phyloP scores from a whole-genome alignment of 2,888 invertebrate genomes.

The Tinea pellionella region DNA sequence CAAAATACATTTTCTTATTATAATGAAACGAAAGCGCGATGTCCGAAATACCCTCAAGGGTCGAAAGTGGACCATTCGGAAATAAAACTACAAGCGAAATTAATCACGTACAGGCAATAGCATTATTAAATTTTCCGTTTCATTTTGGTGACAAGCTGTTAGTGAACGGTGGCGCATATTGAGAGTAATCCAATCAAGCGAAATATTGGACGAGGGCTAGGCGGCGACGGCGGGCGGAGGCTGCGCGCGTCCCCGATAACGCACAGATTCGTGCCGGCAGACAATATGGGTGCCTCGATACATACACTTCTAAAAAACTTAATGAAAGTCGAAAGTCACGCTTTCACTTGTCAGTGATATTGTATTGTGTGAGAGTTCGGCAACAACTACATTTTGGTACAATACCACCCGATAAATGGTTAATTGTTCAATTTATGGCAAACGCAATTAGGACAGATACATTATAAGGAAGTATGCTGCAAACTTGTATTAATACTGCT shows the following conservation, averaged over 20 bases:
- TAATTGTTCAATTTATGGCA: conserved; percentile 33
- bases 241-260: not conserved
- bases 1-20: not conserved
- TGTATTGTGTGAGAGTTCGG: conserved; percentile 53
- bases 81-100: conserved; percentile 23
- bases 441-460: conserved; percentile 19
- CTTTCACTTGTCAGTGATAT: conserved; percentile 62
- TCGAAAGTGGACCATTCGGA: conserved; percentile 51
- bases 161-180: conserved; percentile 33
- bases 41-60: conserved; percentile 27
- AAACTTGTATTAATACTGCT: not conserved
- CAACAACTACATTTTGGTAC: conserved; percentile 27
- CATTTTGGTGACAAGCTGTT: conserved; percentile 55
- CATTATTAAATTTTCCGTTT: conserved; percentile 62
- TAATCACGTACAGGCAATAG: conserved; percentile 52
- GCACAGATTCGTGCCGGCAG: conserved; percentile 46
- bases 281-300: conserved; percentile 59
- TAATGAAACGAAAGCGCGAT: conserved; percentile 1
- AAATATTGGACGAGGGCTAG: conserved; percentile 16
- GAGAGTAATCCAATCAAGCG: conserved; percentile 26
- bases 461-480: not conserved
- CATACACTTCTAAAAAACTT: conserved; percentile 61
- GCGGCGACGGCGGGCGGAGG: not conserved
- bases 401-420: conserved; percentile 27
- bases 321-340: conserved; percentile 67